Evolutionary conservation across 2,888 invertebrate species (phyloP).

Genomic region (Panopea generosa): DNA sequence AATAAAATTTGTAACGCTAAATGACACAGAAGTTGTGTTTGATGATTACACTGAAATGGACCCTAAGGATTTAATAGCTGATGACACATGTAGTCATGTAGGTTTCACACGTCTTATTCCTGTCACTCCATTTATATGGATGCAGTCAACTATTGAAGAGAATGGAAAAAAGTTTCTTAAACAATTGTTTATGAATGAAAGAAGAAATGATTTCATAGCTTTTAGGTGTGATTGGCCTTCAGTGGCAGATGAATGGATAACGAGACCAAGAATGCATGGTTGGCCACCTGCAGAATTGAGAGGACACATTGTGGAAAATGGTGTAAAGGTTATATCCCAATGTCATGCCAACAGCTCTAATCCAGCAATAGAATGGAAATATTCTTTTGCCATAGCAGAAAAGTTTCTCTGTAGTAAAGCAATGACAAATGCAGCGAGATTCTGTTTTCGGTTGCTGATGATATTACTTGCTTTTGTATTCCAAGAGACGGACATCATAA

Average conservation of each 20-base stretch:
- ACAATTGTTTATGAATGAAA: not conserved
- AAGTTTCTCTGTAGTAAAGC: not conserved
- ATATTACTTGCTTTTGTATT: slow-evolving; percentile 8
- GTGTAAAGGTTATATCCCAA: slow-evolving; percentile 16
- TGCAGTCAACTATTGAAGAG: not conserved
- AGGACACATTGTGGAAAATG: slow-evolving; percentile 1
- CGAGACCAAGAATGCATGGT: not conserved
- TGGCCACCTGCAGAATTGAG: not conserved
- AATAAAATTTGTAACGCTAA: too few species aligned
- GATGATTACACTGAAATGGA: too few species aligned
- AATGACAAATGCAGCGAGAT: slow-evolving; percentile 3
- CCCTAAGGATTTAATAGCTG: slow-evolving; percentile 3
- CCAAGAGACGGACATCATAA: slow-evolving; percentile 1
- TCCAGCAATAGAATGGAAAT: slow-evolving; percentile 17
- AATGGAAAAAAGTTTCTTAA: not conserved
- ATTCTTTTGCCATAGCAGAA: slow-evolving; percentile 5
- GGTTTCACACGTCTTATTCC: slow-evolving; percentile 15
- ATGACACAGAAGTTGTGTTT: too few species aligned
- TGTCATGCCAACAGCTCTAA: not conserved
- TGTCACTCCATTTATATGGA: slow-evolving; percentile 1
- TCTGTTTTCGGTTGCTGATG: slow-evolving; percentile 8
- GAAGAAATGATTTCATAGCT: not conserved
- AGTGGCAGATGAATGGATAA: slow-evolving; percentile 1
- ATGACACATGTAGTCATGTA: not conserved
- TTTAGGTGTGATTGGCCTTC: slow-evolving; percentile 21